Conservation (phyloP, 2,113 vertebrate species). For the Saimiri boliviensis region DNA sequence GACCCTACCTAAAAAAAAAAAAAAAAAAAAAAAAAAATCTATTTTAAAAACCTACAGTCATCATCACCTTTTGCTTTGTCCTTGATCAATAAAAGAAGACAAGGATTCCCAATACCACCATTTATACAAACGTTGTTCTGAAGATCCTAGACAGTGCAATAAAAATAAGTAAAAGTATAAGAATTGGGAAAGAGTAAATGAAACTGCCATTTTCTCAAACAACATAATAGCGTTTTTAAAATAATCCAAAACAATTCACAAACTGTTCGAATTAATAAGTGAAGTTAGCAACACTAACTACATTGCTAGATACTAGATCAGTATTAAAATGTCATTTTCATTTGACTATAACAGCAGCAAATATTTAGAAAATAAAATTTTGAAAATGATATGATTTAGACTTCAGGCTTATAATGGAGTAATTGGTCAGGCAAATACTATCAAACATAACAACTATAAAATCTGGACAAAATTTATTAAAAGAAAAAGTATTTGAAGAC, state of each 20-base stretch:
- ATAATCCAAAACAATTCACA: not conserved
- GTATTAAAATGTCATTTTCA: not conserved
- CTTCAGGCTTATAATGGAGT: not conserved
- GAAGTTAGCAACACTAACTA: not conserved
- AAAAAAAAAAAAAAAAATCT: not conserved
- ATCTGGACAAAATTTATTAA: not conserved
- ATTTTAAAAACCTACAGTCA: not conserved
- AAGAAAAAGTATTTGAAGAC: not conserved
- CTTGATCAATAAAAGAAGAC: not conserved
- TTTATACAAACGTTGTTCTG: not conserved
- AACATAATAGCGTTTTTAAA: not conserved
- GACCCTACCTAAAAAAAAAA: no score
- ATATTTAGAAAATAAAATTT: not conserved
- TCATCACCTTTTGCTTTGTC: not conserved
- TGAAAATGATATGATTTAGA: not conserved
- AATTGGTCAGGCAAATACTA: not conserved
- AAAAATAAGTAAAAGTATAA: not conserved
- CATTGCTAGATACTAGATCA: not conserved
- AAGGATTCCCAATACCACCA: not conserved
- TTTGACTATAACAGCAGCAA: not conserved
- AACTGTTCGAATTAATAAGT: slow-evolving; percentile 15
- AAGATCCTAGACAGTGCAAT: not conserved
- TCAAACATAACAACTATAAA: not conserved
- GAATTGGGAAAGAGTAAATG: not conserved
- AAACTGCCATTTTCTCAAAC: not conserved